A percentile compares a stretch with the other conserved stretches of the same genome.
Conservation (phyloP, 2,797 vertebrate species). For the Myotis vivesi region DNA sequence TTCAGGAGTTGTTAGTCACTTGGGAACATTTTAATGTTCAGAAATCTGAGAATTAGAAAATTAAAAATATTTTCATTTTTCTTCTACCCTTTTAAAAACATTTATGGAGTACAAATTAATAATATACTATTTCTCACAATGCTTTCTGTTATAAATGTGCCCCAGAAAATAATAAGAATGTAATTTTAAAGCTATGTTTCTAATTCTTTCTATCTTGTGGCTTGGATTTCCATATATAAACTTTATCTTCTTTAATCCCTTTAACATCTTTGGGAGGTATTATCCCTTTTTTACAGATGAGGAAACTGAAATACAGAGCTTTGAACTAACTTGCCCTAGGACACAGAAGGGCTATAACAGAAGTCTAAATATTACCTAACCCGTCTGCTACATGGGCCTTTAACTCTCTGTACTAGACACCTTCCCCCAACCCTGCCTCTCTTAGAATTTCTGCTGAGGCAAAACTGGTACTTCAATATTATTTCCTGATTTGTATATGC, state of each 20-base stretch:
- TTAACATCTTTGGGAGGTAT: not conserved
- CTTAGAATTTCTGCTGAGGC: conserved; percentile 23
- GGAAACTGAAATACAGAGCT: conserved; percentile 50
- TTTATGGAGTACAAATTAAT: not conserved
- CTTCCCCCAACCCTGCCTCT: not conserved
- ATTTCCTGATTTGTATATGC: conserved; percentile 40
- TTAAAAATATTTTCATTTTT: conserved; percentile 27
- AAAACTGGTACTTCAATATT: conserved; percentile 55
- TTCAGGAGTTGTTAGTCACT: not conserved
- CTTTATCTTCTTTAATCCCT: conserved; percentile 15
- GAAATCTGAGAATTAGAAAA: conserved; percentile 24
- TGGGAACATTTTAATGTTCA: conserved; percentile 11
- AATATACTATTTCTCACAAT: not conserved
- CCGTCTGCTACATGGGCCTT: not conserved
- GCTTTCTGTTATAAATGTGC: conserved; percentile 25
- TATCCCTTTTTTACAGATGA: conserved; percentile 31
- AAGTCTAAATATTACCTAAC: conserved; percentile 12
- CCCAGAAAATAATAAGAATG: not conserved
- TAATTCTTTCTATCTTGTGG: not conserved
- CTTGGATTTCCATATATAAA: not conserved
- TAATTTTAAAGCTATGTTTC: conserved; percentile 42
- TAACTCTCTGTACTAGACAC: not conserved
- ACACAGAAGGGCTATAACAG: not conserved
- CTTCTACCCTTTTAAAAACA: not conserved
- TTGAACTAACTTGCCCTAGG: not conserved